Percentiles rank a stretch among this genome's conserved stretches.
Evolutionary conservation across 2,888 invertebrate species (phyloP).

Genomic region (Tenthredo notha): DNA sequence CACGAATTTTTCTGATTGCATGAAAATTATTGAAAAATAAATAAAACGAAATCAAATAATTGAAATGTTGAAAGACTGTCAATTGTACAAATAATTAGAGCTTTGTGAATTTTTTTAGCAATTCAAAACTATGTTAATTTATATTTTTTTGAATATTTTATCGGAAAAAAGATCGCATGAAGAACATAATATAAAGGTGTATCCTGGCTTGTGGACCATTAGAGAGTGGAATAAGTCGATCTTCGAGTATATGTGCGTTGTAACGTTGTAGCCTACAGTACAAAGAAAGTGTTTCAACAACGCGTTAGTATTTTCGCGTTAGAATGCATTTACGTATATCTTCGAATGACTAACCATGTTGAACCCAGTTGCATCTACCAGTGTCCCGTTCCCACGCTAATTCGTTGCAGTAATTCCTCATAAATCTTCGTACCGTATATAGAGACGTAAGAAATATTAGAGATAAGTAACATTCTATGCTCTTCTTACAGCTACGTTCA

Average conservation of each 20-base stretch:
- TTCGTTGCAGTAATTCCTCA: slow-evolving; percentile 40
- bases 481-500: background rate
- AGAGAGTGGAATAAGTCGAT: background rate
- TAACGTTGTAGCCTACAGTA: background rate
- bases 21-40: background rate
- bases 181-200: background rate
- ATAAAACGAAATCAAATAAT: background rate
- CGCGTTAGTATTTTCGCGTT: slow-evolving; percentile 38
- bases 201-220: background rate
- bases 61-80: background rate
- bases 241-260: slow-evolving; percentile 9
- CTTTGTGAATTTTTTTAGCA: background rate
- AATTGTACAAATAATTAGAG: background rate
- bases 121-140: slow-evolving; percentile 6
- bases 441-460: slow-evolving; percentile 14
- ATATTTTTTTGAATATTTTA: background rate
- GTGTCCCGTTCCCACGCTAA: slow-evolving; percentile 50
- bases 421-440: slow-evolving; percentile 23
- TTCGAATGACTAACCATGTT: slow-evolving; percentile 21
- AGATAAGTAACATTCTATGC: background rate
- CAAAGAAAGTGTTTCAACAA: slow-evolving; percentile 22
- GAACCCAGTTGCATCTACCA: slow-evolving; percentile 16
- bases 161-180: background rate
- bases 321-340: slow-evolving; percentile 22
- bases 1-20: background rate